phyloP scores from a whole-genome alignment of 2,797 vertebrate genomes.

The Lepus townsendii region DNA sequence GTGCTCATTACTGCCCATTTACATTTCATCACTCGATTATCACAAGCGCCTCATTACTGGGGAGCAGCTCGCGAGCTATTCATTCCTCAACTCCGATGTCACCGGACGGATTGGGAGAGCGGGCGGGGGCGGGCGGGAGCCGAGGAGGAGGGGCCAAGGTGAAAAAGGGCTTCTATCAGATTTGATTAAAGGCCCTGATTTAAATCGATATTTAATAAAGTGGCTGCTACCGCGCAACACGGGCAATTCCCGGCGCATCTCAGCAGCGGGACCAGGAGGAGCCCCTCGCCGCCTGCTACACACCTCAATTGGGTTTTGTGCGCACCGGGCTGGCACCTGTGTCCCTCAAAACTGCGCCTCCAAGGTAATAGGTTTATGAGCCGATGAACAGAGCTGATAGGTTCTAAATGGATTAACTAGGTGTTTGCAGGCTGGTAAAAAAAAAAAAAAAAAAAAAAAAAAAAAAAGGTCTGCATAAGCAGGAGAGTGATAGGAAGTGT shows the following conservation, averaged over 20 bases:
- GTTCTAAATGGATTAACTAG: constrained; percentile 93
- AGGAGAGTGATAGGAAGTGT: constrained; percentile 86
- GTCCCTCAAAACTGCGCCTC: constrained; percentile 90
- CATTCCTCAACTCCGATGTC: constrained; percentile 87
- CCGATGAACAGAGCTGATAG: constrained; percentile 91
- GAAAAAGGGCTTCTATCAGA: constrained; percentile 90
- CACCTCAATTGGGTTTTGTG: constrained; percentile 91
- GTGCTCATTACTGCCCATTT: constrained; percentile 96
- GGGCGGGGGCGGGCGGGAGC: constrained; percentile 64
- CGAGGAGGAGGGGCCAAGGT: constrained; percentile 79
- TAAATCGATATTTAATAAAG: constrained; percentile 97
- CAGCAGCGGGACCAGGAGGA: constrained; percentile 87
- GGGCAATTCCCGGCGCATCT: constrained; percentile 92
- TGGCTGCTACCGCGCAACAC: constrained; percentile 90
- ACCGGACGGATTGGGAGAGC: constrained; percentile 71
- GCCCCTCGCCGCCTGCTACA: constrained; percentile 87
- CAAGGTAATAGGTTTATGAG: constrained; percentile 92
- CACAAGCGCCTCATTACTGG: constrained; percentile 94
- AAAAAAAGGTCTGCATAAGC: constrained; percentile 80
- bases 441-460: constrained; percentile 88
- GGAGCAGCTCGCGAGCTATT: constrained; percentile 90
- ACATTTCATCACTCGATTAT: constrained; percentile 97
- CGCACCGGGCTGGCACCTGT: constrained; percentile 91
- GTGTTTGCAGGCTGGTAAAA: constrained; percentile 89
- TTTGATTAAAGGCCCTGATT: constrained; percentile 94